Percentiles rank a stretch among this genome's conserved stretches.
These are phyloP conservation scores for Chascanopsetta lugubris DNA, from an alignment of 2,113 vertebrate species.

Conservation along the genomic window DNA sequence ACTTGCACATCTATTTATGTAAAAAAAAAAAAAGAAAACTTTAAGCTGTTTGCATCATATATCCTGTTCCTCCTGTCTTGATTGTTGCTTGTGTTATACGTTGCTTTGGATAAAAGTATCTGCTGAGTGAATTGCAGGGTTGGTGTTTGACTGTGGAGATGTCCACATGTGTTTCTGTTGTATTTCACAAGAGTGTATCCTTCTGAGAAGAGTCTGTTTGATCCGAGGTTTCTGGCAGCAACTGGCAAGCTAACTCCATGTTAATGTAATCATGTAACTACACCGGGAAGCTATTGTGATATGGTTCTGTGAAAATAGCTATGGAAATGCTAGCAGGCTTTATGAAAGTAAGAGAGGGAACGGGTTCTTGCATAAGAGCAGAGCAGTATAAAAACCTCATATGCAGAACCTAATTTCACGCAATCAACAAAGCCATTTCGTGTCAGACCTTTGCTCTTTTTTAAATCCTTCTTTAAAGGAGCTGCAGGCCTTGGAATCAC, in stretches of 20 bases:
- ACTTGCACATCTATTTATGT: too few species aligned
- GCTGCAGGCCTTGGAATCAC: constrained; percentile 60
- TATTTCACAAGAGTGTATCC: constrained; percentile 27
- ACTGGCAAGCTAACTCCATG: constrained; percentile 54
- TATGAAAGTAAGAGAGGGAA: constrained; percentile 55
- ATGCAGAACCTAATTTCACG: constrained; percentile 72
- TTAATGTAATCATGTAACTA: constrained; percentile 74
- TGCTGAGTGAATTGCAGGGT: not conserved
- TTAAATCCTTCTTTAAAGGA: constrained; percentile 72
- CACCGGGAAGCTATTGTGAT: constrained; percentile 65
- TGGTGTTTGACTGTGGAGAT: not conserved
- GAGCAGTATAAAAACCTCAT: constrained; percentile 48
- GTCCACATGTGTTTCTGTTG: constrained; percentile 7
- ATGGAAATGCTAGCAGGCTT: constrained; percentile 61
- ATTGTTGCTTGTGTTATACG: too few species aligned
- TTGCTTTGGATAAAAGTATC: too few species aligned
- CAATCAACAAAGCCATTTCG: constrained; percentile 76
- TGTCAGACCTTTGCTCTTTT: constrained; percentile 71
- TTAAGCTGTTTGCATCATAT: too few species aligned
- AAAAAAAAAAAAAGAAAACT: too few species aligned
- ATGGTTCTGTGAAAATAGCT: constrained; percentile 62
- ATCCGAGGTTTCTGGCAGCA: constrained; percentile 39
- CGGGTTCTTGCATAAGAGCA: constrained; percentile 42
- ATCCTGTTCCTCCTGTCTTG: too few species aligned
- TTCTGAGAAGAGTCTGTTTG: constrained; percentile 32